phyloP scores from a whole-genome alignment of 2,113 vertebrate species.

The Progne subis region DNA sequence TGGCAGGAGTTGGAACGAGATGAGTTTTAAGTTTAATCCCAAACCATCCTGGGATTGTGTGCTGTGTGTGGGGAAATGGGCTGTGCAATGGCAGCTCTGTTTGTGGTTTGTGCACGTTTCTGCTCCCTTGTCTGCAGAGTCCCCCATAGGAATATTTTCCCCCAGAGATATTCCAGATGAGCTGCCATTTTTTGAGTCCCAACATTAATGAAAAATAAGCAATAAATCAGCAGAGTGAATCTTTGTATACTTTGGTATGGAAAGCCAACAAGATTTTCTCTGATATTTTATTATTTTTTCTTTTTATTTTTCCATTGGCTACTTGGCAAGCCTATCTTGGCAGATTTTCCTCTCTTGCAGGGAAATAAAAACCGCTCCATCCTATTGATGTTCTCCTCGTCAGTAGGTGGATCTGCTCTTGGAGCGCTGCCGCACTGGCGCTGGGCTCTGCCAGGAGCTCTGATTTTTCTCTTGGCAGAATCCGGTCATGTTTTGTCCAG shows the following conservation, averaged over 20 bases:
- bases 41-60: not conserved
- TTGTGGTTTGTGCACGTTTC: not conserved
- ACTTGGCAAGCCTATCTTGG: not conserved
- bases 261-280: not conserved
- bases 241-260: not conserved
- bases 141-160: not conserved
- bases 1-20: not conserved
- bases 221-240: not conserved
- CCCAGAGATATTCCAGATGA: not conserved
- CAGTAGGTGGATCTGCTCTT: not conserved
- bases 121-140: not conserved
- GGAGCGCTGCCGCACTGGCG: not conserved
- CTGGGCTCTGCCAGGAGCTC: not conserved
- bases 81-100: not conserved
- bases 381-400: not conserved
- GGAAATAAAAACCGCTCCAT: not conserved
- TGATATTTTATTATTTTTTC: not conserved
- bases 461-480: slow-evolving; percentile 45
- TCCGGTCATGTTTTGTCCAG: slow-evolving; percentile 33
- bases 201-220: not conserved
- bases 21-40: not conserved
- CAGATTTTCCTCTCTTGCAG: not conserved
- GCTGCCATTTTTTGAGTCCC: not conserved
- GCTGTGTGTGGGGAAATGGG: not conserved
- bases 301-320: not conserved